Evolutionary conservation across 2,888 invertebrate species (phyloP).

Genomic region (Bursaphelenchus okinawaensis): DNA sequence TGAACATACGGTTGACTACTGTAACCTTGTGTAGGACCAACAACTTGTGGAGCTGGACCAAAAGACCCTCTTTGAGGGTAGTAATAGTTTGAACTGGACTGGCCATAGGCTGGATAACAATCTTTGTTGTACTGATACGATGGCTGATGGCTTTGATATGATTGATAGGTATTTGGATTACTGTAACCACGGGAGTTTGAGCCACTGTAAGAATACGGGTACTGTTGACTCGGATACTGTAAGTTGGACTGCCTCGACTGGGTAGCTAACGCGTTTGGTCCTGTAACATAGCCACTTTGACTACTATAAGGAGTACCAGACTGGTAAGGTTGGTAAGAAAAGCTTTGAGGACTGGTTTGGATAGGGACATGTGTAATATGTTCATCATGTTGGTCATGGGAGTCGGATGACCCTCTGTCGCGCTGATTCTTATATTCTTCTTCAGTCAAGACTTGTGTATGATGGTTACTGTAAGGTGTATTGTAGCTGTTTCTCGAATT

Average conservation of each 20-base stretch:
- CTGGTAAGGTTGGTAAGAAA: no score
- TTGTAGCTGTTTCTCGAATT: no score
- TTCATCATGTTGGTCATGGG: not conserved
- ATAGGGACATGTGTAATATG: not conserved
- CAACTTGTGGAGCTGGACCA: not conserved
- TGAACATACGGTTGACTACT: not conserved
- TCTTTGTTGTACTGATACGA: not conserved
- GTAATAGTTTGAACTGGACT: not conserved
- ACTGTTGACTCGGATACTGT: not conserved
- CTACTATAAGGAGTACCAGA: no score
- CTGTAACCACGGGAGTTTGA: no score
- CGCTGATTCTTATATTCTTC: not conserved
- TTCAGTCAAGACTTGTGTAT: not conserved
- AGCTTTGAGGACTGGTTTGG: not conserved
- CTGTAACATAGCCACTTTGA: not conserved
- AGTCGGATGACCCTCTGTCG: not conserved
- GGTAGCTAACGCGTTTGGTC: no score
- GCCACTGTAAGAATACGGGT: no score
- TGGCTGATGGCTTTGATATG: not conserved
- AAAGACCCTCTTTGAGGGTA: not conserved
- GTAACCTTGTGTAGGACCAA: not conserved
- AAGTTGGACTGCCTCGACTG: no score
- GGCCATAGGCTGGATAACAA: not conserved
- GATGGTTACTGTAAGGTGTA: not conserved
- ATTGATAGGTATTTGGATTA: not conserved